These are phyloP conservation scores for Leptoclinus maculatus DNA, from an alignment of 2,797 vertebrate species.

Conservation along the genomic window DNA sequence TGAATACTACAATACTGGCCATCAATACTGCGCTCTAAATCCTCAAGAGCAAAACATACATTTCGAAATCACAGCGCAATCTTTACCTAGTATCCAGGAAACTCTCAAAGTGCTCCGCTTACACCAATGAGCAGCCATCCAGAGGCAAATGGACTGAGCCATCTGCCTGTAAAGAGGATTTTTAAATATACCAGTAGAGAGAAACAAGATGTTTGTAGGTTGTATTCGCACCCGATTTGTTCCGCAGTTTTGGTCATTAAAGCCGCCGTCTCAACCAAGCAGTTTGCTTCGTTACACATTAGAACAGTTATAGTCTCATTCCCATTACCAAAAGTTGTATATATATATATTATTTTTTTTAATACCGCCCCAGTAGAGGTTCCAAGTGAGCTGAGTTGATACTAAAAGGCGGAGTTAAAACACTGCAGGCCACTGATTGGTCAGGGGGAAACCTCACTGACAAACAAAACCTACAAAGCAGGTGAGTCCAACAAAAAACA, in stretches of 20 bases:
- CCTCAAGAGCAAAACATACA: not conserved
- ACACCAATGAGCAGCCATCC: conserved; percentile 48
- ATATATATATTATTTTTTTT: too few relatives aligned
- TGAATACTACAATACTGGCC: not conserved
- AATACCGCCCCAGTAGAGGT: too few relatives aligned
- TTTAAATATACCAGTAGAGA: conserved; percentile 14
- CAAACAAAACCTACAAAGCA: not conserved
- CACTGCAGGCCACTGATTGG: too few relatives aligned
- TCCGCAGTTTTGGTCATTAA: conserved; percentile 24
- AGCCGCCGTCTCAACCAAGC: not conserved
- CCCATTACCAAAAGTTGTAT: not conserved
- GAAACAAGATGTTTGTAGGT: conserved; percentile 7
- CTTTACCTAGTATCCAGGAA: conserved; percentile 53
- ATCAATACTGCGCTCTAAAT: not conserved
- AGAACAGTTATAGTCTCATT: not conserved
- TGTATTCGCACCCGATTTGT: conserved; percentile 21
- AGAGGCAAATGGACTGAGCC: conserved; percentile 44
- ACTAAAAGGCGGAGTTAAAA: too few relatives aligned
- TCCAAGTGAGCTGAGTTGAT: too few relatives aligned
- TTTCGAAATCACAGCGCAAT: not conserved
- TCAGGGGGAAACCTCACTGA: too few relatives aligned
- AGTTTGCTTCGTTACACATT: not conserved
- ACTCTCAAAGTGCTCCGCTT: conserved; percentile 46
- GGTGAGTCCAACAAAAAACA: not conserved
- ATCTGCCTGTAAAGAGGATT: conserved; percentile 37